Percentiles rank a stretch among this genome's conserved stretches.
Evolutionary conservation across 2,888 invertebrate species (phyloP).

Genomic region (Leptura quadrifasciata): DNA sequence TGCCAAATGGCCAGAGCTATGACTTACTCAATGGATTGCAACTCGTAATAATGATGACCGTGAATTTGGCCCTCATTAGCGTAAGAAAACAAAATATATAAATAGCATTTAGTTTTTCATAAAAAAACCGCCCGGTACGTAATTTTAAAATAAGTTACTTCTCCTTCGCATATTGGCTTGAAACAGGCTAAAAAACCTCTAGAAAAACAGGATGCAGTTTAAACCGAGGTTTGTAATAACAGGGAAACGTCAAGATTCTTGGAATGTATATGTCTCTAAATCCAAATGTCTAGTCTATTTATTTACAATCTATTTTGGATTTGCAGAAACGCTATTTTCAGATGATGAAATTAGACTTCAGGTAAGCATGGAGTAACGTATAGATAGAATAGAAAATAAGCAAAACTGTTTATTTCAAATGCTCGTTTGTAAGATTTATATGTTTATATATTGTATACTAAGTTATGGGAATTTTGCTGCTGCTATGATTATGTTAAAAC

Average conservation of each 20-base stretch:
- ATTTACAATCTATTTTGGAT: conserved; percentile 49
- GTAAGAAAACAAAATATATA: background rate
- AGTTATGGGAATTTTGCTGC: background rate
- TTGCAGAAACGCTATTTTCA: conserved; percentile 51
- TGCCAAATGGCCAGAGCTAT: too few species aligned
- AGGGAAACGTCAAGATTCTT: conserved; percentile 21
- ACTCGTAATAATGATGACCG: too few species aligned
- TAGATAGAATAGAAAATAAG: background rate
- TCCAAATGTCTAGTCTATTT: conserved; percentile 33
- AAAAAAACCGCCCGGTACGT: background rate
- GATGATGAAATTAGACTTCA: conserved; percentile 13
- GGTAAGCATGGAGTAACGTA: background rate
- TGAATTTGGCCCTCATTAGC: background rate
- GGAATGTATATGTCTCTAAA: background rate
- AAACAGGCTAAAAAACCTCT: background rate
- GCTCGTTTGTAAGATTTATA: background rate
- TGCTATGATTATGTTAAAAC: too few species aligned
- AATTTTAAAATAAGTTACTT: background rate
- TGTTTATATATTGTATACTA: background rate
- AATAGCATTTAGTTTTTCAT: background rate
- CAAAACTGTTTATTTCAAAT: background rate
- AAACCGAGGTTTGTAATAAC: conserved; percentile 28
- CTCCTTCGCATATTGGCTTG: background rate
- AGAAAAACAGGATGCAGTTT: conserved; percentile 14
- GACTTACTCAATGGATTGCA: too few species aligned